These are phyloP conservation scores for Tipula confusa DNA, from an alignment of 2,888 invertebrate species.

Conservation along the genomic window DNA sequence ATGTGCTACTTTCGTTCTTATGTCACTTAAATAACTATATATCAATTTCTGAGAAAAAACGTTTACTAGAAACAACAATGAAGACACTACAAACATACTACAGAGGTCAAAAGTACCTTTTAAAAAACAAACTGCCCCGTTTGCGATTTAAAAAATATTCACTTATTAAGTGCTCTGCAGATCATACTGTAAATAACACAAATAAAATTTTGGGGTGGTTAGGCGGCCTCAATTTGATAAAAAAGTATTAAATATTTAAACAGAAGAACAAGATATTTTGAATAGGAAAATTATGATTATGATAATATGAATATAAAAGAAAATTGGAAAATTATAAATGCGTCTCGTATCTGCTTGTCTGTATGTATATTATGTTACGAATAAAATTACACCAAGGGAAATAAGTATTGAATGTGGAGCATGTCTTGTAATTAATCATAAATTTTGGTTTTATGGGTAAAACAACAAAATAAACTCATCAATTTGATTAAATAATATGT, in stretches of 20 bases:
- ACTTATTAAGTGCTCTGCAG: too few species aligned
- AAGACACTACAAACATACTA: too few species aligned
- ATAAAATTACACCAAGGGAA: neutral
- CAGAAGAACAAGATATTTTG: neutral
- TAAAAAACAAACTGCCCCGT: too few species aligned
- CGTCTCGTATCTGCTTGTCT: neutral
- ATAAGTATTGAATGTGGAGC: neutral
- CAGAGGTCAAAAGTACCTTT: too few species aligned
- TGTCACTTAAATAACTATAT: too few species aligned
- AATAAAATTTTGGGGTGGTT: neutral
- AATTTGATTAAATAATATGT: constrained; percentile 14
- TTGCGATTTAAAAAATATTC: too few species aligned
- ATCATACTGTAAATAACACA: too few species aligned
- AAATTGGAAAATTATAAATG: neutral
- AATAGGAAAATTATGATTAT: neutral
- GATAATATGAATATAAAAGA: neutral
- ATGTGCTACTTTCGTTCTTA: too few species aligned
- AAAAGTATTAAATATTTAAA: neutral
- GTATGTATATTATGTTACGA: neutral
- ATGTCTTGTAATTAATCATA: constrained; percentile 12
- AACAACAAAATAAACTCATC: neutral
- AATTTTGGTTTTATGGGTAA: neutral
- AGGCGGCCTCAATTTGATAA: neutral
- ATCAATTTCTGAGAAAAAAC: too few species aligned
- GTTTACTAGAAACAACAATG: too few species aligned